phyloP scores from a whole-genome alignment of 2,888 invertebrate genomes.

The Suillia variegata region DNA sequence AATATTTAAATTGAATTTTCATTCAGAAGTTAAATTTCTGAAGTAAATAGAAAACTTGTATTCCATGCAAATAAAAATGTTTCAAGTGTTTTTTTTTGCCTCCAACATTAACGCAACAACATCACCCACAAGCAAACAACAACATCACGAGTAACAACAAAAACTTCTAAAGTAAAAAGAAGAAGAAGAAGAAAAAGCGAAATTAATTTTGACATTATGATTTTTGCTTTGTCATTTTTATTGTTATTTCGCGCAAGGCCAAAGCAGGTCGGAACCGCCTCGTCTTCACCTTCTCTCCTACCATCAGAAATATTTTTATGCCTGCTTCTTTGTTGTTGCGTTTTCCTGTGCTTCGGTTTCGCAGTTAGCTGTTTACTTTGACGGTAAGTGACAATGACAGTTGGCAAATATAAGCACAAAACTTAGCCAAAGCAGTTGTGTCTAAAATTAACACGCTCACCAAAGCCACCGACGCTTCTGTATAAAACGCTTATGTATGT shows the following conservation, averaged over 20 bases:
- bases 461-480: too few species aligned
- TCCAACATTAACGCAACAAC: neutral
- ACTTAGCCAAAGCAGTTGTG: neutral
- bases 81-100: neutral
- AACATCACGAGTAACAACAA: neutral
- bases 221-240: slow-evolving; percentile 13
- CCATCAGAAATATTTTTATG: neutral
- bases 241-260: neutral
- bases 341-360: neutral
- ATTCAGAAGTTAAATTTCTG: too few species aligned
- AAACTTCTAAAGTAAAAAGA: neutral
- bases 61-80: too few species aligned
- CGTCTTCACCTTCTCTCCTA: neutral
- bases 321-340: neutral
- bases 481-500: too few species aligned
- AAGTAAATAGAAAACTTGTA: too few species aligned
- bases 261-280: neutral
- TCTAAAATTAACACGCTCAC: neutral
- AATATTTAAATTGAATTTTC: too few species aligned
- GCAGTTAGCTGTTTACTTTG: slow-evolving; percentile 6
- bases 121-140: neutral
- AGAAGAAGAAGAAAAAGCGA: neutral
- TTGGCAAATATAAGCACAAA: neutral
- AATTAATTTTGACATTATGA: slow-evolving; percentile 17
- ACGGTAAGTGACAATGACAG: slow-evolving; percentile 15